Base-by-base conservation (phyloP, 2,113 vertebrate genomes). In the Ranitomeya imitator region DNA sequence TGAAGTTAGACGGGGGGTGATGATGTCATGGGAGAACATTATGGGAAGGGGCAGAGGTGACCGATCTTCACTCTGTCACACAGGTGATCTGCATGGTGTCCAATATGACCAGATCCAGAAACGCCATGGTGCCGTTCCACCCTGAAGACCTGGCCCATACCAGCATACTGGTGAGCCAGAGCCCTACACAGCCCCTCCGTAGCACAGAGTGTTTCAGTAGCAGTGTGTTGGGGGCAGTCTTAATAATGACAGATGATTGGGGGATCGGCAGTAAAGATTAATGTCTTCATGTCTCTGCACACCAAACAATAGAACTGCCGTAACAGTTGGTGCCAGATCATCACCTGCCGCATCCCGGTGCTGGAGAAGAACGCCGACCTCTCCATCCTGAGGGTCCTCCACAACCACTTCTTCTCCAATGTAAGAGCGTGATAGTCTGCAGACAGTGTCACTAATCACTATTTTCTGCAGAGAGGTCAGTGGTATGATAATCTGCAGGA, bases 381-480 rank as follows among this genome's bases (percentile, higher is more conserved):
- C 6, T 95, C 95, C 1, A 74, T 99, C 60, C 96, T 96, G 86
- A 94, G 97, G 71, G 91, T 94, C 90, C 88, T 99, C 65, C 95
- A 97, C 23, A 96, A 97, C 4, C 94, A 96, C 31, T 98, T 98
- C 92, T 98, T 99, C 94, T 93, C 94, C 88, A 93, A 94, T 93
- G 98, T 98, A 45, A 45, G 91, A 94, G 88, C 12, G 14, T 52
- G 16, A 74, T 19, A 7, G 3, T 37, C 71, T 74, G 71, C 71
- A 74, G 71, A 6, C 37, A 4, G 37, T 45, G 37, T 45, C 37
- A 57, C 12, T 11, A 11, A 57, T 57, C 55, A 57, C 55, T 57
- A 16, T 31, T 23, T 26, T 69, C 67, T 69, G 67, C 67, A 73
- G 37, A 51, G 45, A 76, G 63, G 63, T 8, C 19, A 65, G 63